Base-by-base conservation (phyloP, 2,888 invertebrate genomes). In the Nymphalis urticae region DNA sequence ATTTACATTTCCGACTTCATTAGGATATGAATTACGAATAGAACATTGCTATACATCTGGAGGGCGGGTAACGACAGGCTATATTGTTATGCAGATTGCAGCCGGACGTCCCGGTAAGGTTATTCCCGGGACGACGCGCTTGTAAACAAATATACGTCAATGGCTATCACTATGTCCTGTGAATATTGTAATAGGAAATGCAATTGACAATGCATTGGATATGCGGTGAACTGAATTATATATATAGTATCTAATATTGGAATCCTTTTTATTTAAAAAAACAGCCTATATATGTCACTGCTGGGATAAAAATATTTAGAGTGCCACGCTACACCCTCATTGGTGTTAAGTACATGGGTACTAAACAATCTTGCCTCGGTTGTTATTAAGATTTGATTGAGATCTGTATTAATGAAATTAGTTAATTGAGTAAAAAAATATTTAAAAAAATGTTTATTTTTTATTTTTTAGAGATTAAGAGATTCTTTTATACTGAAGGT, bases 71-170 rank as follows among this genome's bases (percentile, higher is more conserved):
- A 85, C 85, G 85, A 85, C 84, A 81, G 83, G 78, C 81, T 79
- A 82, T 79, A 92, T 92, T 92, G 91, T 92, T 87, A 92, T 92
- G 91, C 89, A 92, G 89, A 92, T 92, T 89, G 85, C 83, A 71
- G 79, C 89, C 90, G 91, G 92, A 90, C 89, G 86, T 82, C 80
- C 82, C 76, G 75, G 68, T 77, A 77, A 77, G 80, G 79, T 76
- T 78, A 82, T 81, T 85, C 83, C 80, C 78, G 76, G 77, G 80
- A 84, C 84, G 83, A 83, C 80, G 80, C 80, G 83, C 82, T 85
- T 82, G 86, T 85, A 87, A 87, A 88, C 87, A 88, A 87, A 76
- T 70, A 73, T 68, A 70, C 73, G 67, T 69, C 65, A 53, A 68
- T 71, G 64, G 58, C 36, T 60, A 64, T 50, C 48, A 68, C 65